Percentiles rank a stretch among this genome's conserved stretches.
Evolutionary conservation across 2,888 invertebrate species (phyloP).

Genomic region (Drosophila acutilabella): DNA sequence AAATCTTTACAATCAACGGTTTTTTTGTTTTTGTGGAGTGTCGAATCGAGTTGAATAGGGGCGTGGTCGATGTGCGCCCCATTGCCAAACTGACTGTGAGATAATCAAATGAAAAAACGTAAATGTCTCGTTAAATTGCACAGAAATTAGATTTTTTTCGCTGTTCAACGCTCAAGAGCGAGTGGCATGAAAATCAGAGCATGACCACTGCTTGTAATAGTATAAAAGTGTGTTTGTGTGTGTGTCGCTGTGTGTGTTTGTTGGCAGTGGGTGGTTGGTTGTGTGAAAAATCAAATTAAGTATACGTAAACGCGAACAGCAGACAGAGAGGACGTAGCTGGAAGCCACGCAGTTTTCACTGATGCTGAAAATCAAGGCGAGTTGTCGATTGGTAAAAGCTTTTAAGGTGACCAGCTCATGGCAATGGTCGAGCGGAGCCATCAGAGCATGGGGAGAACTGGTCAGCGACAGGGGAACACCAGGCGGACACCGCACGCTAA

Average conservation of each 20-base stretch:
- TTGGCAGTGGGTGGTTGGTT: slow-evolving; percentile 33
- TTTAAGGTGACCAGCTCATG: slow-evolving; percentile 68
- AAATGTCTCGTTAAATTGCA: slow-evolving; percentile 84
- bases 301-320: slow-evolving; percentile 76
- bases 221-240: slow-evolving; percentile 29
- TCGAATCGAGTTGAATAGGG: slow-evolving; percentile 13
- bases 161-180: slow-evolving; percentile 40
- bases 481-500: slow-evolving; percentile 70
- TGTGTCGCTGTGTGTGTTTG: slow-evolving; percentile 16
- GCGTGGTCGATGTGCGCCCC: slow-evolving; percentile 37
- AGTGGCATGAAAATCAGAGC: slow-evolving; percentile 72
- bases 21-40: slow-evolving; percentile 23
- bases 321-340: slow-evolving; percentile 38
- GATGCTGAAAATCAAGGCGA: slow-evolving; percentile 76
- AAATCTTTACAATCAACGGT: slow-evolving; percentile 72
- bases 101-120: slow-evolving; percentile 84
- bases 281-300: slow-evolving; percentile 80
- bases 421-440: slow-evolving; percentile 19
- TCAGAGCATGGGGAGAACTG: neutral
- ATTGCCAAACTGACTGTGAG: slow-evolving; percentile 78
- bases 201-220: slow-evolving; percentile 67
- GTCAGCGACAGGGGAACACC: slow-evolving; percentile 27
- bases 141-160: slow-evolving; percentile 82
- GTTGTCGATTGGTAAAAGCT: slow-evolving; percentile 80
- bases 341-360: slow-evolving; percentile 51